Conservation (phyloP, 2,113 vertebrate species). For the Channa argus region DNA sequence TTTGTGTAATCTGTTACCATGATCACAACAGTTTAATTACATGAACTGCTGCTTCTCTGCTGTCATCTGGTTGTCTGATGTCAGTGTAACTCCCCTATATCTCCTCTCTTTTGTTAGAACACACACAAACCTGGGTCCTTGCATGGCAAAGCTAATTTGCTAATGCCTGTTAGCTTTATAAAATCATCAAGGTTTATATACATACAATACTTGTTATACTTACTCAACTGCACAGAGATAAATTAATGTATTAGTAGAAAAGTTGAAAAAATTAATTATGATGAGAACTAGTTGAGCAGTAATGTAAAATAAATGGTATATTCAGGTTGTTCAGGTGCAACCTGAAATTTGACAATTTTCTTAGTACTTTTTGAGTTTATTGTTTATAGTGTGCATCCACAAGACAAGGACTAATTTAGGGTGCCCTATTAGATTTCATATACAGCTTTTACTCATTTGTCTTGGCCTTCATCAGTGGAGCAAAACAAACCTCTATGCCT, state of each 20-base stretch:
- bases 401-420: no score
- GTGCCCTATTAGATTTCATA: no score
- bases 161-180: constrained; percentile 15
- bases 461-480: no score
- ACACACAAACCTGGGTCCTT: constrained; percentile 37
- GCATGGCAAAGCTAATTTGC: constrained; percentile 48
- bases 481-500: no score
- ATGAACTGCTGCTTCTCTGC: constrained; percentile 50
- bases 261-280: constrained; percentile 3
- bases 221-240: not conserved
- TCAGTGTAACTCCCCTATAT: constrained; percentile 33
- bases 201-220: not conserved
- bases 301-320: not conserved
- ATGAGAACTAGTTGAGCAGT: not conserved
- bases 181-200: not conserved
- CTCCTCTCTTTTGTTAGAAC: constrained; percentile 40
- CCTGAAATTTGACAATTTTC: constrained; percentile 1
- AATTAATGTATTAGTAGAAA: not conserved
- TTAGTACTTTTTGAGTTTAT: not conserved
- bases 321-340: not conserved
- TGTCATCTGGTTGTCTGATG: constrained; percentile 51
- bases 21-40: constrained; percentile 51
- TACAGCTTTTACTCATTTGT: no score
- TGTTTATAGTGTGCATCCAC: no score
- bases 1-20: constrained; percentile 57